Evolutionary conservation across 2,888 invertebrate genomes (phyloP), one percentile per base, ranked within the genome.

Genomic region (Tetropium fuscum): DNA sequence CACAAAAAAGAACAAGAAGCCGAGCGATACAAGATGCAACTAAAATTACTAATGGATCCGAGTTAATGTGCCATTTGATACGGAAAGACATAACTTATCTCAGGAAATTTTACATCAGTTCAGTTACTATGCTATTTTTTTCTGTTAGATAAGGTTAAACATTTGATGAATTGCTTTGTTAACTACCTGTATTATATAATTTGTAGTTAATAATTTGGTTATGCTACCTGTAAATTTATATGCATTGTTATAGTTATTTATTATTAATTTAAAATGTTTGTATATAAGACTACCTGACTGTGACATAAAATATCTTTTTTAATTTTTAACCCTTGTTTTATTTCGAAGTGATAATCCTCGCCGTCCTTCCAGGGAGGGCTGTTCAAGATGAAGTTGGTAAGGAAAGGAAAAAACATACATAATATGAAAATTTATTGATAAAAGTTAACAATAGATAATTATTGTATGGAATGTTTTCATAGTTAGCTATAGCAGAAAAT

Each of bases 1-100:
- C 61, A 65, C 19, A 74, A 73, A 49, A 80, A 81, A 66, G 78
- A 81, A 59, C 71, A 75, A 3, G 81, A 81, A 67, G 75, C 74
- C 2, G 79, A 79, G 60, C 66, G 70, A 49, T 80, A 77, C 53
- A 81, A 81, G 63, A 72, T 75, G 64, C 78, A 78, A 64, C 64
- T 81, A 45, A 73, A 77, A 69, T 61, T 74, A 55, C 56, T 75
- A 16, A 68, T 73, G 68, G 71, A 81, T 30, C 54, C 65, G n/a
- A 71, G 69, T 58, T 72, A 65, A 32, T 63, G 47, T 11, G 13
- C 45, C 38, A 15, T 53, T 36, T 48, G 2, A 19, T 30, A 7
- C 32, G 22, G 45, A 27, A 19, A 22, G 13, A 30, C 20, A 18
- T n/a, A 19, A 45, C 19, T 8, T 3, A 36, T 51, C 45, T 53